Base-by-base conservation (phyloP, 1,140 invertebrate species). In the Plectrocnemia conspersa region DNA sequence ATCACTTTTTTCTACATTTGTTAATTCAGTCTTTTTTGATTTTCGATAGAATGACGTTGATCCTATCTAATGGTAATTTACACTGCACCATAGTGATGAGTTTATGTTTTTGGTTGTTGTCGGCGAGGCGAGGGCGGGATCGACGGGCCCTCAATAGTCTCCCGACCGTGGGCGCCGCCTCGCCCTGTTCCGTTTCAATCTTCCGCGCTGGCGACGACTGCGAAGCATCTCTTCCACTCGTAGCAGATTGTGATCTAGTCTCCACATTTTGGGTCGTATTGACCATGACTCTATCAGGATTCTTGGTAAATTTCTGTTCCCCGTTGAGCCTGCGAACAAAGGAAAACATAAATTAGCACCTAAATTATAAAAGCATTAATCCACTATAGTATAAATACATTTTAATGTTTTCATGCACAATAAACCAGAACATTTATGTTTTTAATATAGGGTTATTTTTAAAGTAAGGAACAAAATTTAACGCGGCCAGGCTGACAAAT, bases 11-110 rank as follows among this genome's bases (percentile, higher is more conserved):
- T 52, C 49, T 52, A 52, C n/a, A 54, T 44, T 54, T 46, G 42
- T 24, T 40, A 35, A 45, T 54, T 36, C 52, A 48, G 54, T 49
- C 35, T 40, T 49, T 41, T n/a, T 40, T 49, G 23, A 57, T 57
- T 52, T 52, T 57, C 4, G 55, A 44, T 42, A 57, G 42, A 44
- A 57, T 57, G 25, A 35, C 55, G 16, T 47, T 27, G 15, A 57
- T 57, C 40, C 48, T 50, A 57, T 57, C 47, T 38, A 57, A 41
- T 23, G 55, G 55, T 29, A 57, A 47, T 50, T 52, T 57, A 46
- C 55, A 57, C 48, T 57, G 55, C 48, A 57, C 25, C 11, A 57
- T 27, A n/a, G 46, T 35, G 24, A 25, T 10, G 27, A 19, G 25
- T 18, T 3, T 29, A 19, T 52, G 19, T 16, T 45, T 45, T 27